Evolutionary conservation across 2,113 vertebrate species (phyloP).

Genomic region (Trogon surrucura): DNA sequence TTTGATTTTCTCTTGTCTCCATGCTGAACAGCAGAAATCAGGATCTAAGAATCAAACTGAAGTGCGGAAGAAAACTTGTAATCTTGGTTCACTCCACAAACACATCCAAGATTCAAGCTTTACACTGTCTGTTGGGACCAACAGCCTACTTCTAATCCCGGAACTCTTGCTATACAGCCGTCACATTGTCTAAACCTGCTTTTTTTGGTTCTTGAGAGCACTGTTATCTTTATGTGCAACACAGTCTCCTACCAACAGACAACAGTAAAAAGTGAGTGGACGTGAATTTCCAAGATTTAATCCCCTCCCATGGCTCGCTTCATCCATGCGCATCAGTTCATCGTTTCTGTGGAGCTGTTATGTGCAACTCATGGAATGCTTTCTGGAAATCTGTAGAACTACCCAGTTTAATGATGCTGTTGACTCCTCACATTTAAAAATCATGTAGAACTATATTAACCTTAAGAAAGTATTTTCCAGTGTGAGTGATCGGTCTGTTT

Average conservation of each 20-base stretch:
- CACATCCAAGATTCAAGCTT: not conserved
- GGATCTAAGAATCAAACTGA: not conserved
- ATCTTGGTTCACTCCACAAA: not conserved
- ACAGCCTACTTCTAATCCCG: not conserved
- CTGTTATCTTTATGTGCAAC: not conserved
- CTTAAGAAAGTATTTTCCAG: not conserved
- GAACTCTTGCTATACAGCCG: not conserved
- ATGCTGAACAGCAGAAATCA: not conserved
- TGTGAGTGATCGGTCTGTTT: not conserved
- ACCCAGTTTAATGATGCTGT: constrained; percentile 5
- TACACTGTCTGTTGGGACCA: not conserved
- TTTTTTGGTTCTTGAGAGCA: not conserved
- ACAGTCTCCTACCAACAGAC: not conserved
- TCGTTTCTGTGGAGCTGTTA: not conserved
- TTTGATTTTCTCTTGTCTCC: not conserved
- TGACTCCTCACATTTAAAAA: not conserved
- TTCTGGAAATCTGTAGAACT: not conserved
- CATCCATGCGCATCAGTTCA: not conserved
- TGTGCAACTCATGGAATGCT: not conserved
- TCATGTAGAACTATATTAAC: not conserved
- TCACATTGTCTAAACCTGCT: not conserved
- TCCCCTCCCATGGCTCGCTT: not conserved
- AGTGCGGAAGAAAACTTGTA: not conserved
- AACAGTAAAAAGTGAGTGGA: not conserved
- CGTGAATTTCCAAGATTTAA: not conserved